Conservation (phyloP, 1,140 invertebrate species). For the Pollicipes pollicipes region DNA sequence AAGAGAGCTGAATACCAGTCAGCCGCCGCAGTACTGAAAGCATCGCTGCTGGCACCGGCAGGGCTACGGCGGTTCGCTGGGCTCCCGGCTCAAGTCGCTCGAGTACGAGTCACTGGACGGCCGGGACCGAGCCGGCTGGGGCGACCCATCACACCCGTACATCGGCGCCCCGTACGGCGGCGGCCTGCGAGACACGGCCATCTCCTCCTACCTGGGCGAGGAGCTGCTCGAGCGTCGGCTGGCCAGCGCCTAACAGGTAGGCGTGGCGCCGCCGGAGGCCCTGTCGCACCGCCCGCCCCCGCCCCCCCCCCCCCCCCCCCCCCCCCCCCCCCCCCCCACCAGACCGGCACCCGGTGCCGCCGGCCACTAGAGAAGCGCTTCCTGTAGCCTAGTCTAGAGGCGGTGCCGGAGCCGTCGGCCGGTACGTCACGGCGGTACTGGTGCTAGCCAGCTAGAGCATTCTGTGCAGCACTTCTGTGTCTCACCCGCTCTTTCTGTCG, state of each 20-base stretch:
- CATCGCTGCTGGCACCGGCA: no score
- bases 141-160: not conserved
- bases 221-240: not conserved
- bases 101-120: not conserved
- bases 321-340: not conserved
- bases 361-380: no score
- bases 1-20: no score
- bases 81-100: not conserved
- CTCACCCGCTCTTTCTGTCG: not conserved
- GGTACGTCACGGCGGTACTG: no score
- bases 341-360: no score
- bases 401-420: no score
- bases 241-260: not conserved
- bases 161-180: not conserved
- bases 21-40: no score
- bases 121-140: not conserved
- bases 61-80: not conserved
- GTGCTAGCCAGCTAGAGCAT: no score
- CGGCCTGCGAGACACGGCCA: not conserved
- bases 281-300: no score
- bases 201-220: not conserved
- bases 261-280: no score
- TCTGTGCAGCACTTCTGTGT: not conserved
- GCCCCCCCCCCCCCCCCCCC: no score
- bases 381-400: no score